These are phyloP conservation scores for Apodemus speciosus DNA, from an alignment of 2,113 vertebrate genomes.

Conservation along the genomic window DNA sequence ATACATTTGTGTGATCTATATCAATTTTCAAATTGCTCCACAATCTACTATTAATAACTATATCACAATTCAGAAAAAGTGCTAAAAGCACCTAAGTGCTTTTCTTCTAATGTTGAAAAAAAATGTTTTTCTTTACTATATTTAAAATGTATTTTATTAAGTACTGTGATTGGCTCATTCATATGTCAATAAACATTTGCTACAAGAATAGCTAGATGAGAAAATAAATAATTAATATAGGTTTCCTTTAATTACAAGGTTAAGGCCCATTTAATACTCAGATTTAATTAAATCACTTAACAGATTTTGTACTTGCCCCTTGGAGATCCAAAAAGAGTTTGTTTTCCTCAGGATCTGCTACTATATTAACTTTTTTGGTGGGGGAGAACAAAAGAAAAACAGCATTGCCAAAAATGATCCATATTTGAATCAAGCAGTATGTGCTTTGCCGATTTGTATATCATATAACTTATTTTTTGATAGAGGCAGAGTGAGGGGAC, in stretches of 20 bases:
- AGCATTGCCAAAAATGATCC: neutral
- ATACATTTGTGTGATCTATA: neutral
- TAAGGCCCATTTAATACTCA: constrained; percentile 3
- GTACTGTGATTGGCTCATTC: neutral
- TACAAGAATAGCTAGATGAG: neutral
- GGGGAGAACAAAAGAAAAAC: neutral
- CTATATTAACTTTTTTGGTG: neutral
- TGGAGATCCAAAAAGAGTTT: neutral
- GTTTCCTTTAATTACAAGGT: neutral
- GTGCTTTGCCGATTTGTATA: neutral
- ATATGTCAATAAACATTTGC: neutral
- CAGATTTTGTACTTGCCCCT: neutral
- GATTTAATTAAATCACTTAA: constrained; percentile 14
- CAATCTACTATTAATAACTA: neutral
- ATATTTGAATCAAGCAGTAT: neutral
- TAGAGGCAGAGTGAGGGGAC: neutral
- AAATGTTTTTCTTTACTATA: neutral
- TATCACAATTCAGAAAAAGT: neutral
- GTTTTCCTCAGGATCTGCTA: neutral
- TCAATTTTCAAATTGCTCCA: neutral
- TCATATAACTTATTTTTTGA: neutral
- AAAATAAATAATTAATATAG: constrained; percentile 9
- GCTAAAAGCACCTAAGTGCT: neutral
- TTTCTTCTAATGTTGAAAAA: neutral
- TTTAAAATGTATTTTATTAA: constrained; percentile 22